Evolutionary conservation across 2,113 vertebrate species (phyloP).

Genomic region (Hiodon tergisus): DNA sequence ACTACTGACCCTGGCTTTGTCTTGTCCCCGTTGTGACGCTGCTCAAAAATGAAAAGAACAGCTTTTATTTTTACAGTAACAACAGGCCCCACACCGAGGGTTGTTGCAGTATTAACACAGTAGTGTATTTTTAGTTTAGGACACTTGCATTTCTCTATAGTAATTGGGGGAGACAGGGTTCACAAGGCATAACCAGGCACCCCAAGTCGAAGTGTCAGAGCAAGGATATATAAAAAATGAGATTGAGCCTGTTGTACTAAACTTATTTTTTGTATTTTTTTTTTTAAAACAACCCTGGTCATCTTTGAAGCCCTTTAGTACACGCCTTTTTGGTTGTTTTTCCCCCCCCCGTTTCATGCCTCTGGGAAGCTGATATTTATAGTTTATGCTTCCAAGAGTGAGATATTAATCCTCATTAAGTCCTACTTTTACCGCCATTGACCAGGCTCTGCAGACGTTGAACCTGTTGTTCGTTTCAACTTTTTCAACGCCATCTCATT

Average conservation of each 20-base stretch:
- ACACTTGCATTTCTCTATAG: no score
- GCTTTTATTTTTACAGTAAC: no score
- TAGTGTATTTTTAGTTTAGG: no score
- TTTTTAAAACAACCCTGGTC: conserved; percentile 35
- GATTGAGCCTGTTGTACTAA: no score
- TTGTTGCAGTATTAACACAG: no score
- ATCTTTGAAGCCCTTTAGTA: conserved; percentile 34
- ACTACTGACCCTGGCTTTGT: no score
- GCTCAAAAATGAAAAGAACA: no score
- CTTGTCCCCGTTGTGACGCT: no score
- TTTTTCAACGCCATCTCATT: conserved; percentile 21
- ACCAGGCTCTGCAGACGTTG: conserved; percentile 51
- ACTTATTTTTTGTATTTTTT: not conserved
- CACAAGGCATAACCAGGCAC: no score
- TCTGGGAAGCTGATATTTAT: conserved; percentile 55
- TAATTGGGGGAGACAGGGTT: no score
- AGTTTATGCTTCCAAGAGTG: conserved; percentile 43
- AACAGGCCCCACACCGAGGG: no score
- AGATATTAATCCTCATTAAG: conserved; percentile 67
- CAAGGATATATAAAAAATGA: not conserved
- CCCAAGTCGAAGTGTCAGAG: no score
- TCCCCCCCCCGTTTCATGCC: conserved; percentile 53
- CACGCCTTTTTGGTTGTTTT: conserved; percentile 47
- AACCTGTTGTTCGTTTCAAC: conserved; percentile 43
- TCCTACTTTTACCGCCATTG: conserved; percentile 52